Evolutionary conservation across 1,140 invertebrate genomes (phyloP).

Genomic region (Drosophila pseudoananassae): DNA sequence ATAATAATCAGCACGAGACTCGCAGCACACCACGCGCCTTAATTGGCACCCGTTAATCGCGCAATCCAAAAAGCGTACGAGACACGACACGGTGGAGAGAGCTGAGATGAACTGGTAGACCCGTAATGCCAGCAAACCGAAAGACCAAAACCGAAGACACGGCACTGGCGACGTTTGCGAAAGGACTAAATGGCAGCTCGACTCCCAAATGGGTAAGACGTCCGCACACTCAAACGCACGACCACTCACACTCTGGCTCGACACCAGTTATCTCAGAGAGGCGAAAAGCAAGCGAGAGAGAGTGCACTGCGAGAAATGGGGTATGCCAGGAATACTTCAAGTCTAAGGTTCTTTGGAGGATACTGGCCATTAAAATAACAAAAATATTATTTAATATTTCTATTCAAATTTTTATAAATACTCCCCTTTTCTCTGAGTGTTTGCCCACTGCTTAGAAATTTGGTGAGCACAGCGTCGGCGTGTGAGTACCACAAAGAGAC

Average conservation of each 20-base stretch:
- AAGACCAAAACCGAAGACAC: constrained; percentile 59
- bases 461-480: constrained; percentile 63
- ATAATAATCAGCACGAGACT: constrained; percentile 34
- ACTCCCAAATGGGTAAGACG: constrained; percentile 70
- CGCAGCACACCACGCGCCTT: constrained; percentile 39
- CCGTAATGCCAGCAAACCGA: constrained; percentile 23
- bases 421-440: neutral
- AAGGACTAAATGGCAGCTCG: constrained; percentile 73
- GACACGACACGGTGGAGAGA: constrained; percentile 17
- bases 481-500: constrained; percentile 45
- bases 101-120: constrained; percentile 9
- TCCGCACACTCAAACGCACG: constrained; percentile 49
- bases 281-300: constrained; percentile 41
- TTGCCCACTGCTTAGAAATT: constrained; percentile 38
- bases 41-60: constrained; percentile 54
- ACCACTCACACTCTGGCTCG: constrained; percentile 36
- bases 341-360: neutral
- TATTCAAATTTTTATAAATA: neutral
- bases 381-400: neutral
- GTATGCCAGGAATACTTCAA: neutral
- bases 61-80: constrained; percentile 36
- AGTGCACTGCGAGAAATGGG: constrained; percentile 8
- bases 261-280: constrained; percentile 15
- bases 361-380: no score
- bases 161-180: constrained; percentile 77